Evolutionary conservation across 2,113 vertebrate species (phyloP).

Genomic region (Chionomys nivalis): DNA sequence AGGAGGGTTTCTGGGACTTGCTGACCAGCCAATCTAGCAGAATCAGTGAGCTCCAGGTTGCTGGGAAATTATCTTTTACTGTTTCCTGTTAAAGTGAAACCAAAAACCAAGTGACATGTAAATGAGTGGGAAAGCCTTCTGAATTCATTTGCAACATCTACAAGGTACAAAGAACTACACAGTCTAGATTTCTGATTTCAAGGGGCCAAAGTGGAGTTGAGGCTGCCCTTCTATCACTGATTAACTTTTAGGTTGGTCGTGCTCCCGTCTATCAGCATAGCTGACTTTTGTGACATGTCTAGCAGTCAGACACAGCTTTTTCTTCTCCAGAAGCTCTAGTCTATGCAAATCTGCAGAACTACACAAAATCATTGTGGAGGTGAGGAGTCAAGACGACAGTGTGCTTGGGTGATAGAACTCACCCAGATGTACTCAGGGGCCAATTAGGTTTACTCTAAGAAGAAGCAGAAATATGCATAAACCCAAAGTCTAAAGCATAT

Average conservation of each 20-base stretch:
- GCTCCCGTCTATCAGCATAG: background rate
- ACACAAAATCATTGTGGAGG: background rate
- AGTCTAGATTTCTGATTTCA: background rate
- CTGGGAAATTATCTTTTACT: background rate
- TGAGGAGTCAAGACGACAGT: background rate
- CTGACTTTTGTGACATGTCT: background rate
- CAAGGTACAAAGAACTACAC: background rate
- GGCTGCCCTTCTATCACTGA: background rate
- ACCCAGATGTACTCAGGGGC: background rate
- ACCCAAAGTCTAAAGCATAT: background rate
- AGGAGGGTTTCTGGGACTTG: background rate
- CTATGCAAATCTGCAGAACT: background rate
- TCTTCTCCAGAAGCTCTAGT: background rate
- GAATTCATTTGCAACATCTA: background rate
- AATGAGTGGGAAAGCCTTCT: background rate
- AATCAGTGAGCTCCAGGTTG: too few relatives aligned
- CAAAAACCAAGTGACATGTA: background rate
- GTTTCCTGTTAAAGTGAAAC: background rate
- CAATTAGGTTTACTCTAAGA: background rate
- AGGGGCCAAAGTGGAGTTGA: background rate
- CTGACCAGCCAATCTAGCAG: background rate
- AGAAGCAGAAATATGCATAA: background rate
- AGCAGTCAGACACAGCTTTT: too few relatives aligned
- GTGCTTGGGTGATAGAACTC: accelerated
- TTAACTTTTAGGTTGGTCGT: background rate